Percentiles rank a stretch among this genome's conserved stretches.
Conservation (phyloP, 2,888 invertebrate species). For the Adelognathus sp. region DNA sequence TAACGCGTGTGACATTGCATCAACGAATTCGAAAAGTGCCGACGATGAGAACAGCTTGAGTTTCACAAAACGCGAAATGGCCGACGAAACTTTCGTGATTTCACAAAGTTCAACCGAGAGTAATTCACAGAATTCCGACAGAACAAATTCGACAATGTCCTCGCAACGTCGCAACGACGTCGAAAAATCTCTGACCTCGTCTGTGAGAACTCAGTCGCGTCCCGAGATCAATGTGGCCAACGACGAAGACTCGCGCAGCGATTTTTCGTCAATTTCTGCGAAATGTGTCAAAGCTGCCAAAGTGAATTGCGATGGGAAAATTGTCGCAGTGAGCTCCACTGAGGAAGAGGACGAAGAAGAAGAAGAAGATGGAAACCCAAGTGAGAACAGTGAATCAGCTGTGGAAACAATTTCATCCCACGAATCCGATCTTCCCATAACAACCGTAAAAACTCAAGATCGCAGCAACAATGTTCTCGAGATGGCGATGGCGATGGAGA, state of each 20-base stretch:
- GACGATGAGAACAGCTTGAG: slow-evolving; percentile 17
- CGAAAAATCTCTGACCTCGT: slow-evolving; percentile 54
- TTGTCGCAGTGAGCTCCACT: slow-evolving; percentile 45
- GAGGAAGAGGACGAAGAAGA: slow-evolving; percentile 25
- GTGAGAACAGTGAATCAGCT: neutral
- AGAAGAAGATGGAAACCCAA: slow-evolving; percentile 21
- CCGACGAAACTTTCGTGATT: slow-evolving; percentile 57
- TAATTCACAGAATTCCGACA: slow-evolving; percentile 55
- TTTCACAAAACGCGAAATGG: slow-evolving; percentile 62
- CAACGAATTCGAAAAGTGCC: slow-evolving; percentile 44
- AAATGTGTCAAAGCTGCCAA: slow-evolving; percentile 53
- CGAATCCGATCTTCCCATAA: slow-evolving; percentile 28
- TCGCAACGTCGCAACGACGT: slow-evolving; percentile 39
- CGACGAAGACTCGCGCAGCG: slow-evolving; percentile 8
- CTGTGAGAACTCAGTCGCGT: slow-evolving; percentile 73
- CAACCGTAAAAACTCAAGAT: slow-evolving; percentile 78
- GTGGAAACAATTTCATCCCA: neutral
- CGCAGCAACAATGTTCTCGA: slow-evolving; percentile 71
- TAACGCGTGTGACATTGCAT: slow-evolving; percentile 43
- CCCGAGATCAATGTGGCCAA: slow-evolving; percentile 39
- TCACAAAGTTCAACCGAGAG: slow-evolving; percentile 38
- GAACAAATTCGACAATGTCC: slow-evolving; percentile 34
- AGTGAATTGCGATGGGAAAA: slow-evolving; percentile 58
- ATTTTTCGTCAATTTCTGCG: slow-evolving; percentile 45
- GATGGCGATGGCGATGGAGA: slow-evolving; percentile 75